Evolutionary conservation across 2,888 invertebrate species (phyloP).

Genomic region (Thyatira batis): DNA sequence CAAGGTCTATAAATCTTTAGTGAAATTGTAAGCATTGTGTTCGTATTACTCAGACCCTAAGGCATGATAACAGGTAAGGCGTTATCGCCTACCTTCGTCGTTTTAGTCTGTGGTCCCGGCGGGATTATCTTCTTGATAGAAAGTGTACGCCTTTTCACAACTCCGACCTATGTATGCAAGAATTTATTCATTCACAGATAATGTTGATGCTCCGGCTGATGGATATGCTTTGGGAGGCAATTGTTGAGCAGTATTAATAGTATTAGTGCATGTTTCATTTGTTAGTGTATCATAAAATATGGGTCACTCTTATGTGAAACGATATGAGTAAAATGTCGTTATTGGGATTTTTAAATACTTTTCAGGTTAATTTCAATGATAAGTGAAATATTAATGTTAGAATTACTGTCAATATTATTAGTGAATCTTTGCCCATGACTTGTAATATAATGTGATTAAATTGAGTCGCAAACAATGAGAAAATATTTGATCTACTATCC

Average conservation of each 20-base stretch:
- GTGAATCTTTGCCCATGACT: neutral
- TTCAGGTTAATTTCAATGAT: neutral
- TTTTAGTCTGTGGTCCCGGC: slow-evolving; percentile 64
- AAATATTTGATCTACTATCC: neutral
- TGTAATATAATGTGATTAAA: neutral
- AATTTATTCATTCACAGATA: slow-evolving; percentile 29
- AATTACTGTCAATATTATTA: neutral
- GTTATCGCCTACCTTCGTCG: slow-evolving; percentile 61
- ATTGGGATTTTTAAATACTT: neutral
- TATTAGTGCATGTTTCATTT: neutral
- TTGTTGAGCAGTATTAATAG: neutral
- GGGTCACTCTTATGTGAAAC: too few species aligned
- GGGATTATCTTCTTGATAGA: slow-evolving; percentile 80
- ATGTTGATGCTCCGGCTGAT: neutral
- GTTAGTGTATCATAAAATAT: neutral
- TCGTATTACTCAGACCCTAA: slow-evolving; percentile 53
- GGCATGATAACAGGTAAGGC: slow-evolving; percentile 23
- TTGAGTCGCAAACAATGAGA: neutral
- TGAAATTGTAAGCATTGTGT: slow-evolving; percentile 47
- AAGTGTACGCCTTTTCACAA: slow-evolving; percentile 74
- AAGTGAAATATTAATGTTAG: neutral
- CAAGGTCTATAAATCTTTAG: slow-evolving; percentile 5
- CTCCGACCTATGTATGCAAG: slow-evolving; percentile 67
- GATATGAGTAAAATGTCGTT: neutral
- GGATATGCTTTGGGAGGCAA: neutral